phyloP scores from a whole-genome alignment of 2,888 invertebrate species.

The Yponomeuta evonymella region DNA sequence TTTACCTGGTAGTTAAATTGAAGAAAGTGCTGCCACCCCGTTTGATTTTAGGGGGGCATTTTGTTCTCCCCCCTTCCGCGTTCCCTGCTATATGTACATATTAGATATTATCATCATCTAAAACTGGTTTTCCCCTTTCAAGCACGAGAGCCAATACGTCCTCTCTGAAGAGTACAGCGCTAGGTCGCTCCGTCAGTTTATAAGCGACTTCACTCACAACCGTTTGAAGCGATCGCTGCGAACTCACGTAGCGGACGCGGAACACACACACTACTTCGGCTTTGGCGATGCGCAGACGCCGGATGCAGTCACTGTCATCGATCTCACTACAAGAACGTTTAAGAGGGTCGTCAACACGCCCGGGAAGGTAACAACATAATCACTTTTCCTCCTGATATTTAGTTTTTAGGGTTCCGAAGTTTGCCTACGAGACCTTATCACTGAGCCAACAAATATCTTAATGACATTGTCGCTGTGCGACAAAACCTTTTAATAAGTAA shows the following conservation, averaged over 20 bases:
- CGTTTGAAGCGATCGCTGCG: constrained; percentile 55
- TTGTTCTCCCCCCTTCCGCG: too few species aligned
- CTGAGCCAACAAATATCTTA: too few species aligned
- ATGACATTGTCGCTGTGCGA: too few species aligned
- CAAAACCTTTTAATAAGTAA: too few species aligned
- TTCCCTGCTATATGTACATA: too few species aligned
- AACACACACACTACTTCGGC: constrained; percentile 62
- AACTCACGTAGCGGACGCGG: constrained; percentile 47
- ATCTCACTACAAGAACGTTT: constrained; percentile 81
- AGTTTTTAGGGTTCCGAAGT: too few species aligned
- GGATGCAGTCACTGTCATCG: constrained; percentile 72
- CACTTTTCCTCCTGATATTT: too few species aligned
- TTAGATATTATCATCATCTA: too few species aligned
- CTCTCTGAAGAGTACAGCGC: constrained; percentile 71
- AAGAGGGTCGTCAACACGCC: constrained; percentile 75
- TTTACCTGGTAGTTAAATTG: too few species aligned
- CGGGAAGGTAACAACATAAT: constrained; percentile 67
- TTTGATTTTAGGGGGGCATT: too few species aligned
- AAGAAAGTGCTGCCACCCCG: too few species aligned
- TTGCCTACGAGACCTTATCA: too few species aligned
- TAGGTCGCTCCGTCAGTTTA: constrained; percentile 68
- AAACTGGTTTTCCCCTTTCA: constrained; percentile 40
- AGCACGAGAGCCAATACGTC: constrained; percentile 81
- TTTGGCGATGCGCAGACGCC: constrained; percentile 35
- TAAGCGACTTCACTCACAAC: constrained; percentile 68